These are phyloP conservation scores for Cydia fagiglandana DNA, from an alignment of 1,140 invertebrate species.

Conservation along the genomic window DNA sequence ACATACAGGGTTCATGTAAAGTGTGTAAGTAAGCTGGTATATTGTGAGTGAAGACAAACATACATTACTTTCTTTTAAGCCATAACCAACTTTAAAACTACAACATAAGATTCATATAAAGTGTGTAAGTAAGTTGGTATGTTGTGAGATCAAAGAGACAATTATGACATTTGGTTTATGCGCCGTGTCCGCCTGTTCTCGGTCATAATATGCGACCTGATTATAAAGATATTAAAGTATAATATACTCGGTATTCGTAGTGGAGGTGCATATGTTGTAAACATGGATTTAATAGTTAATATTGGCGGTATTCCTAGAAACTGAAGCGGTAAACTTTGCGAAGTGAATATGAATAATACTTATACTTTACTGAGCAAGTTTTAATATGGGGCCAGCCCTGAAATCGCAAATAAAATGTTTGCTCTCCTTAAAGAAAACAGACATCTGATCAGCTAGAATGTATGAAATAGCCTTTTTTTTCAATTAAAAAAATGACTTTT, in stretches of 20 bases:
- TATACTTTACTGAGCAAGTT: no score
- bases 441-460: no score
- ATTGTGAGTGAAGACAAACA: not conserved
- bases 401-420: no score
- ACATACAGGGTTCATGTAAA: not conserved
- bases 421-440: no score
- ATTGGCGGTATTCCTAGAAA: not conserved
- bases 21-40: not conserved
- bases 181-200: not conserved
- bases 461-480: no score
- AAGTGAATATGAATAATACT: no score
- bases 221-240: conserved; percentile 15
- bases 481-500: no score
- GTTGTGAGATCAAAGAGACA: not conserved
- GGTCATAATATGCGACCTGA: conserved; percentile 5
- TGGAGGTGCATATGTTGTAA: not conserved
- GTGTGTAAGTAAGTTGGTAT: not conserved
- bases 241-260: not conserved
- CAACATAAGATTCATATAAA: not conserved
- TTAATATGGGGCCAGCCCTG: no score
- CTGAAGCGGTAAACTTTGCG: no score
- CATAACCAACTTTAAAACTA: not conserved
- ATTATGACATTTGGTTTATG: conserved; percentile 14
- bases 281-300: not conserved
- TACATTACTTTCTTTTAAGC: not conserved